These are phyloP conservation scores for Sebastes ruberrimus DNA, from an alignment of 2,797 vertebrate species.

Conservation along the genomic window DNA sequence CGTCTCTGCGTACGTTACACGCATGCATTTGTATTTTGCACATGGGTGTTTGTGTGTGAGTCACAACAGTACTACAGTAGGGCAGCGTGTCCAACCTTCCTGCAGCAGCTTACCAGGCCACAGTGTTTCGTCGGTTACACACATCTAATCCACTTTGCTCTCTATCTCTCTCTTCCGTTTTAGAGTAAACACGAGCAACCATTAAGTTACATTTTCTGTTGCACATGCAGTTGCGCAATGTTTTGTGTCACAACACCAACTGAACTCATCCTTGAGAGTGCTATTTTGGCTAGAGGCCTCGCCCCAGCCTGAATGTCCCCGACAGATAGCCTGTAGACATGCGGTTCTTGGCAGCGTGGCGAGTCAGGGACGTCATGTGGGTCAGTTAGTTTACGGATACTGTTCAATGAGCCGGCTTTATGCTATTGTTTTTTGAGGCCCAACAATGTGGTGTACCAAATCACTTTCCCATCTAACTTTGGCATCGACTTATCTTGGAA, in stretches of 20 bases:
- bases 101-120: constrained; percentile 58
- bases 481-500: neutral
- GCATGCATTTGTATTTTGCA: constrained; percentile 19
- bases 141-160: constrained; percentile 73
- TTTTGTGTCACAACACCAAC: constrained; percentile 48
- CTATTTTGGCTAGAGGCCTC: constrained; percentile 51
- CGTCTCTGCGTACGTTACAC: neutral
- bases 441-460: constrained; percentile 8
- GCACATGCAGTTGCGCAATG: neutral
- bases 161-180: constrained; percentile 16
- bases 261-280: constrained; percentile 41
- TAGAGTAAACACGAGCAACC: constrained; percentile 17
- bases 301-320: constrained; percentile 13
- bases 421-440: constrained; percentile 29
- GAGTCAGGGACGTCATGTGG: constrained; percentile 44
- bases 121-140: constrained; percentile 46
- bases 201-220: constrained; percentile 27
- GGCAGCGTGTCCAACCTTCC: constrained; percentile 48
- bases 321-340: constrained; percentile 40
- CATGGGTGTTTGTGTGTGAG: constrained; percentile 27
- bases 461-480: constrained; percentile 29
- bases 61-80: constrained; percentile 48
- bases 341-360: constrained; percentile 27
- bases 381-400: constrained; percentile 49
- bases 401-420: constrained; percentile 28